These are phyloP conservation scores for Latrodectus elegans DNA, from an alignment of 2,888 invertebrate species.

Conservation along the genomic window DNA sequence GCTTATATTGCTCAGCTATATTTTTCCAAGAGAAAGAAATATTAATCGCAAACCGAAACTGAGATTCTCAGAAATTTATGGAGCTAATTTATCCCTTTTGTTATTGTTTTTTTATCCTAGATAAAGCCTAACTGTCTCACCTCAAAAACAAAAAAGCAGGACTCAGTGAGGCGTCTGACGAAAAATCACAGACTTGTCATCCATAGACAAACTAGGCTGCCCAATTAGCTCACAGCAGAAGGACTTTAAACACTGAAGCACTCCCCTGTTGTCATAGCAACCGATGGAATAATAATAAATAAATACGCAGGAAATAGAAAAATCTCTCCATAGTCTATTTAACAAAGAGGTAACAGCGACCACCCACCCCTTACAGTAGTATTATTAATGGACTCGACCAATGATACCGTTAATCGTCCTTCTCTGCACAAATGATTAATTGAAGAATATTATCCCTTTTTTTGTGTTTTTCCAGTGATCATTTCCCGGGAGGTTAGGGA, in stretches of 20 bases:
- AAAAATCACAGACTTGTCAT: background rate
- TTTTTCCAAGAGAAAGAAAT: too few species aligned
- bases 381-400: slow-evolving; percentile 52
- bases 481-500: slow-evolving; percentile 7
- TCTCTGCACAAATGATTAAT: slow-evolving; percentile 53
- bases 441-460: slow-evolving; percentile 33
- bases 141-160: background rate
- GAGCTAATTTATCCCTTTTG: too few species aligned
- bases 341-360: slow-evolving; percentile 42
- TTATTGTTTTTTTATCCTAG: too few species aligned
- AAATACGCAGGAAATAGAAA: slow-evolving; percentile 48
- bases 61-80: too few species aligned
- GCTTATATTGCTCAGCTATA: too few species aligned
- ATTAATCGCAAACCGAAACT: too few species aligned
- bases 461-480: slow-evolving; percentile 25
- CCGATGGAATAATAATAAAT: slow-evolving; percentile 43
- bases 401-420: slow-evolving; percentile 57
- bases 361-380: slow-evolving; percentile 12
- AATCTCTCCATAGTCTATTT: slow-evolving; percentile 33
- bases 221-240: slow-evolving; percentile 3
- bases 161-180: background rate
- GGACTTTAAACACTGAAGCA: slow-evolving; percentile 18
- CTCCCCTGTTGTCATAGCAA: slow-evolving; percentile 41
- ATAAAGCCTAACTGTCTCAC: too few species aligned
- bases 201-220: too few species aligned